phyloP scores from a whole-genome alignment of 2,113 vertebrate species.

The Aramus guarauna region DNA sequence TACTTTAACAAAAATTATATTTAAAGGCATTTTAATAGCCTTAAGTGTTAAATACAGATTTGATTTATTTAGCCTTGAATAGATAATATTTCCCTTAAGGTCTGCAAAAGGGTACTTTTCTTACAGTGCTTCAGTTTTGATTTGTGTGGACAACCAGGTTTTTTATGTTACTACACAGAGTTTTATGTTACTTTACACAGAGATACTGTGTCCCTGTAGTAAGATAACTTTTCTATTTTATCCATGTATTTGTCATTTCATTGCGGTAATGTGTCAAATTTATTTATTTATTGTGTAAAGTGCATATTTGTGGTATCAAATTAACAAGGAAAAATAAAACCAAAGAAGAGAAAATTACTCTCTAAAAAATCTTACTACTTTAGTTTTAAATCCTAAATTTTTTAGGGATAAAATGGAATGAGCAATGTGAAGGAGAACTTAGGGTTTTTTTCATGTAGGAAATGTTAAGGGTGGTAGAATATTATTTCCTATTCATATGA shows the following conservation, averaged over 20 bases:
- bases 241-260: neutral
- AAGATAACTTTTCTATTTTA: neutral
- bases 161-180: neutral
- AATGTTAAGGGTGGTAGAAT: neutral
- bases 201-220: neutral
- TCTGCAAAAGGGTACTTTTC: neutral
- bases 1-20: neutral
- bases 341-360: neutral
- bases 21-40: neutral
- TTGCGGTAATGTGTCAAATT: neutral
- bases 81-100: neutral
- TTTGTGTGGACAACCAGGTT: neutral
- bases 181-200: neutral
- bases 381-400: neutral
- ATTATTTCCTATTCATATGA: neutral
- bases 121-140: neutral
- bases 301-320: neutral
- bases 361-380: neutral
- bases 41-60: neutral
- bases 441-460: neutral
- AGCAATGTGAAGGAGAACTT: neutral
- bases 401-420: neutral
- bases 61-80: neutral
- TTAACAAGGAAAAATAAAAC: neutral
- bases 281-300: neutral